Evolutionary conservation across 2,113 vertebrate genomes (phyloP), one percentile per base, ranked within the genome.

Genomic region (Colistium nudipinnis): DNA sequence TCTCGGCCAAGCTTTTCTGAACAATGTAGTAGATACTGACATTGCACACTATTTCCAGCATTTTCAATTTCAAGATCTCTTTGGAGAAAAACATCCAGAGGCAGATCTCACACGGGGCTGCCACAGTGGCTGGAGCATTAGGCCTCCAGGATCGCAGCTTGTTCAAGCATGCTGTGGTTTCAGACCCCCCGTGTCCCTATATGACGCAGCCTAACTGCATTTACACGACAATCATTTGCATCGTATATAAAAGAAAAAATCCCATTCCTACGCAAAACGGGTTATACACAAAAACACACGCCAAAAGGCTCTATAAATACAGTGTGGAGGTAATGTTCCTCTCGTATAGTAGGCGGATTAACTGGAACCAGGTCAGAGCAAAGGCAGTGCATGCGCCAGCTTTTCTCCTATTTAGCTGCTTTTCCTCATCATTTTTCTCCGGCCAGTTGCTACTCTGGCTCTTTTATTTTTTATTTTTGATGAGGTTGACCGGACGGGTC

Each of bases 291-390:
- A n/a, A 54, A 47, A 71, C 38, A 76, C 36, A 72, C 71, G 82
- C 69, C 25, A 43, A 88, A 83, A 72, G 44, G 65, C 75, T 78
- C 81, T 87, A 87, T 86, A 84, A 88, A 90, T 88, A 87, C 76
- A 76, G 67, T 61, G 80, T 84, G 83, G 80, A 83, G 83, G 82
- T 88, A 87, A 87, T 66, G 78, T 81, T 87, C 63, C 69, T 81
- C 36, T 68, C 85, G 80, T 80, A 81, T 84, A 88, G 85, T 86
- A 79, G 85, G 84, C 70, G 82, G 83, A 80, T 86, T 86, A 83
- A 76, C 85, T 81, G 76, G 80, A 89, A 90, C 77, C 83, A 89
- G 87, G 87, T 89, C 87, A 89, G 84, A 85, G 82, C 68, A 81
- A 78, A 82, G 74, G 66, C 78, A 83, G 75, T 70, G 70, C 74